Evolutionary conservation across 1,140 invertebrate species (phyloP).

Genomic region (Danaus plexippus): DNA sequence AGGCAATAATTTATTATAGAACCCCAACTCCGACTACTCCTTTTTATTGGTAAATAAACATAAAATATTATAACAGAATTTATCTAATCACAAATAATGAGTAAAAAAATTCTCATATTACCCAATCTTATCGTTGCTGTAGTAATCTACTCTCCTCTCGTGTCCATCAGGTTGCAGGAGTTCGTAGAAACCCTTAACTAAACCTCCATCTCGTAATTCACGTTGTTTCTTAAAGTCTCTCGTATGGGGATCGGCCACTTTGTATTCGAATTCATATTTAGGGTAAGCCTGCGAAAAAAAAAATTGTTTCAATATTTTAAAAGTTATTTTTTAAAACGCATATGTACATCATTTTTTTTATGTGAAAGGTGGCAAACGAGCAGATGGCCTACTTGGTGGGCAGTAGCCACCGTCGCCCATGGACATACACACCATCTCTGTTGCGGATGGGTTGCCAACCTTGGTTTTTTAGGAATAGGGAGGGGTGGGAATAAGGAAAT

Average conservation of each 20-base stretch:
- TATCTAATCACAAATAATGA: neutral
- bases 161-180: constrained; percentile 54
- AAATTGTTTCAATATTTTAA: neutral
- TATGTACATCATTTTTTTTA: no score
- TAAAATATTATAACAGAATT: no score
- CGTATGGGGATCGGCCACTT: constrained; percentile 64
- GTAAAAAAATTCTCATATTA: constrained; percentile 6
- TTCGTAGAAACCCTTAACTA: constrained; percentile 43
- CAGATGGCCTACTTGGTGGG: no score
- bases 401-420: no score
- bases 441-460: no score
- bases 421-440: no score
- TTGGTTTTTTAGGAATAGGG: no score
- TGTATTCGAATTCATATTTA: constrained; percentile 39
- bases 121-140: constrained; percentile 41
- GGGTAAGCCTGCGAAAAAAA: constrained; percentile 30
- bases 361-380: no score
- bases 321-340: no score
- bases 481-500: no score
- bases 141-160: constrained; percentile 49
- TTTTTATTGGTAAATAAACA: no score
- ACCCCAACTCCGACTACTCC: no score
- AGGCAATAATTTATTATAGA: constrained; percentile 16
- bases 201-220: constrained; percentile 37
- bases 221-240: constrained; percentile 39